Percentiles rank a stretch among this genome's conserved stretches.
Evolutionary conservation across 2,888 invertebrate species (phyloP).

Genomic region (Ornithoptera priamus): DNA sequence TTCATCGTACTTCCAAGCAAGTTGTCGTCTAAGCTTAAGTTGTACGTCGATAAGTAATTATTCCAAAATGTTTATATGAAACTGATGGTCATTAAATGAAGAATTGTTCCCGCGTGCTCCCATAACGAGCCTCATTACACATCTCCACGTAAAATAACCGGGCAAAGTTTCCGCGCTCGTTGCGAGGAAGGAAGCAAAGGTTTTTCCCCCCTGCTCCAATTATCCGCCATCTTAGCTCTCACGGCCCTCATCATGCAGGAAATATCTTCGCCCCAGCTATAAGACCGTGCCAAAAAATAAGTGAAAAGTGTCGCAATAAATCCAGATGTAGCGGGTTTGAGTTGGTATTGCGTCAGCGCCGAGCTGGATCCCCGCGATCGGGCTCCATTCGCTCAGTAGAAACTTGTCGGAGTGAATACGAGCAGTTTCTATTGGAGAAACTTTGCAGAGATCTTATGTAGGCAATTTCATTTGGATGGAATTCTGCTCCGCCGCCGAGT

Average conservation of each 20-base stretch:
- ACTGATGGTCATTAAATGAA: no score
- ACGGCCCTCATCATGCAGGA: constrained; percentile 17
- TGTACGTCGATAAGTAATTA: no score
- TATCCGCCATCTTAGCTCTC: constrained; percentile 27
- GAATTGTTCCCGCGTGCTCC: no score
- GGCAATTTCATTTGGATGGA: constrained; percentile 18
- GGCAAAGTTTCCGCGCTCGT: constrained; percentile 9
- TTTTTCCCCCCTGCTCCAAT: constrained; percentile 18
- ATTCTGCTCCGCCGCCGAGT: background rate
- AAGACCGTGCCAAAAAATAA: constrained; percentile 38
- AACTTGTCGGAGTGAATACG: constrained; percentile 33
- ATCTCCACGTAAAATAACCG: constrained; percentile 5
- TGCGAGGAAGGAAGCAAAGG: constrained; percentile 7
- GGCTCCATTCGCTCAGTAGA: constrained; percentile 33
- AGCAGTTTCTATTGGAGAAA: constrained; percentile 40
- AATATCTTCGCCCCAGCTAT: constrained; percentile 22
- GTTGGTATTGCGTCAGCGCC: constrained; percentile 44
- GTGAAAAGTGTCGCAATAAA: constrained; percentile 45
- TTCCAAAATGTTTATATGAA: no score
- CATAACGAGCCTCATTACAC: no score
- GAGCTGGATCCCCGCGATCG: constrained; percentile 37
- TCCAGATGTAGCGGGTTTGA: constrained; percentile 37
- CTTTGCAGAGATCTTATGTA: constrained; percentile 15
- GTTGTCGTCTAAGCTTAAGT: no score
- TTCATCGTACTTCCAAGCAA: no score